These are phyloP conservation scores for Tenualosa thibaudeaui DNA, from an alignment of 2,797 vertebrate species.

Conservation along the genomic window DNA sequence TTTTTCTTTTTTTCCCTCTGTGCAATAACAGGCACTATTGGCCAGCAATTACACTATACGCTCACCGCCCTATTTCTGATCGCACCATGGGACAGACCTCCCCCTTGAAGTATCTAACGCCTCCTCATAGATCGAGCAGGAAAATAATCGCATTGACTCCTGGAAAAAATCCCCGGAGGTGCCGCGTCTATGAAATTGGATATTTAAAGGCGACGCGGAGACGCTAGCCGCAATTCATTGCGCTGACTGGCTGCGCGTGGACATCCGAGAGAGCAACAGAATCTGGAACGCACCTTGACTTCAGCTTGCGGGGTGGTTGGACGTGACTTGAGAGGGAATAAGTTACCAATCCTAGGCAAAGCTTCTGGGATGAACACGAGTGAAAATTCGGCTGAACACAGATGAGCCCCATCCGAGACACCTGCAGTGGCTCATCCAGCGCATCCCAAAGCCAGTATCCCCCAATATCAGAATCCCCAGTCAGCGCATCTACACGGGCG, in stretches of 20 bases:
- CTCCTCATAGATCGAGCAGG: constrained; percentile 35
- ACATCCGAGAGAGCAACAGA: constrained; percentile 22
- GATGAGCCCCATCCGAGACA: constrained; percentile 20
- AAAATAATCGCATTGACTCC: constrained; percentile 37
- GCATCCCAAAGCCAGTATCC: not conserved
- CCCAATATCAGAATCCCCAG: not conserved
- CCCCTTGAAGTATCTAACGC: constrained; percentile 30
- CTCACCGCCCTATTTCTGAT: constrained; percentile 14
- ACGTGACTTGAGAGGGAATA: constrained; percentile 50
- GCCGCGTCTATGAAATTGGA: constrained; percentile 53
- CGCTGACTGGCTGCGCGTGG: constrained; percentile 49
- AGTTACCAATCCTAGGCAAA: constrained; percentile 38
- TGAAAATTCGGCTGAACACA: not conserved
- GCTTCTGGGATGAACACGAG: constrained; percentile 33
- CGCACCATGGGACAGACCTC: constrained; percentile 12
- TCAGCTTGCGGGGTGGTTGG: constrained; percentile 20
- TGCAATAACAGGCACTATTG: constrained; percentile 24
- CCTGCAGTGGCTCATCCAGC: constrained; percentile 24
- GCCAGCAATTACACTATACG: constrained; percentile 22
- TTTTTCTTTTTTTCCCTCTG: not conserved
- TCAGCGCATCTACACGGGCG: constrained; percentile 3
- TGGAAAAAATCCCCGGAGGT: constrained; percentile 41
- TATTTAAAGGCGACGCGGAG: constrained; percentile 50
- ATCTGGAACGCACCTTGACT: constrained; percentile 18
- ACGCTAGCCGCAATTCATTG: constrained; percentile 35